A percentile compares a stretch with the other conserved stretches of the same genome.
Conservation (phyloP, 2,888 invertebrate species). For the Oeneis ivallda region DNA sequence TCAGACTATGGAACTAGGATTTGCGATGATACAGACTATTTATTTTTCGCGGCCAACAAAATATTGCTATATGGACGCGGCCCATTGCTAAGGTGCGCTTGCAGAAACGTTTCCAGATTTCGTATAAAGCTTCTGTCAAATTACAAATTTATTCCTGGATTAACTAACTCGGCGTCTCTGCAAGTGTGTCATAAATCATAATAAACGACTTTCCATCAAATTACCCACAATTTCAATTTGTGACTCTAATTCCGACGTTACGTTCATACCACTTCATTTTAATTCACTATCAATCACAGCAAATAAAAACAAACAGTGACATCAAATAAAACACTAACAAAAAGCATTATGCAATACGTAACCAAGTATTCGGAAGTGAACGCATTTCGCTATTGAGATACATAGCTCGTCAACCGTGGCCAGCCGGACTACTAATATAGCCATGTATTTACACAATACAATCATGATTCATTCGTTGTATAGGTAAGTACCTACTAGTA, state of each 20-base stretch:
- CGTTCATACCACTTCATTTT: conserved; percentile 5
- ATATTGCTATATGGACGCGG: too few relatives aligned
- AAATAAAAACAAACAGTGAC: conserved; percentile 25
- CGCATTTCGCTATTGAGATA: conserved; percentile 53
- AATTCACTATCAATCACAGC: conserved; percentile 21
- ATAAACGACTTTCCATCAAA: background rate
- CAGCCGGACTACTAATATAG: conserved; percentile 52
- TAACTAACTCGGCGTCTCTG: too few relatives aligned
- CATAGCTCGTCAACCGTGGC: conserved; percentile 48
- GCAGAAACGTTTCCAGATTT: too few relatives aligned
- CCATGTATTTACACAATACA: conserved; percentile 36
- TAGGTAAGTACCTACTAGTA: background rate
- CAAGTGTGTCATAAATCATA: conserved; percentile 2
- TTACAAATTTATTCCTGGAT: too few relatives aligned
- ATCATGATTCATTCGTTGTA: conserved; percentile 17
- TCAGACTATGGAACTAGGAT: too few relatives aligned
- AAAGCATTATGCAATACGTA: conserved; percentile 43
- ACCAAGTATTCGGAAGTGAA: conserved; percentile 68
- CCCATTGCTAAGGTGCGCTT: too few relatives aligned
- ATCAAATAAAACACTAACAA: conserved; percentile 35
- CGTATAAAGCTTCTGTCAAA: too few relatives aligned
- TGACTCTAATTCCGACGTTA: background rate
- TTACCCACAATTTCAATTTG: conserved; percentile 7
- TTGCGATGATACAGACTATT: too few relatives aligned
- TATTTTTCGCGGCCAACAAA: too few relatives aligned